Percentiles rank a stretch among this genome's conserved stretches.
Conservation (phyloP, 2,113 vertebrate genomes). For the Aspidoscelis tigris region DNA sequence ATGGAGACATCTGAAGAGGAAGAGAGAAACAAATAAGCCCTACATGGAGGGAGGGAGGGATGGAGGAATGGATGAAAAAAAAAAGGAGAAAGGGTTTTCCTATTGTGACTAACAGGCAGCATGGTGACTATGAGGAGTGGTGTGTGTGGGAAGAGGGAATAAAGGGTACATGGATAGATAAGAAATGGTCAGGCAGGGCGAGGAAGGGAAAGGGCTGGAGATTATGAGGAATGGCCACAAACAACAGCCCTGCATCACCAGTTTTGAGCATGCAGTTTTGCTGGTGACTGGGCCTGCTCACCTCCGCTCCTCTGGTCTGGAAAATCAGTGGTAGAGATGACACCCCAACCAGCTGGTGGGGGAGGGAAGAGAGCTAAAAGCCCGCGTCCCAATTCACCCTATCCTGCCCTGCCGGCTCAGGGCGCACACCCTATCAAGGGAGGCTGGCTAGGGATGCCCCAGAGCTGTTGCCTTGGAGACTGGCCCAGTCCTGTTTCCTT, state of each 20-base stretch:
- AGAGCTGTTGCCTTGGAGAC: conserved; percentile 35
- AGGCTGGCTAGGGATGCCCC: conserved; percentile 24
- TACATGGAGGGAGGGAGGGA: not conserved
- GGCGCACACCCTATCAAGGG: conserved; percentile 17
- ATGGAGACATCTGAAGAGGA: conserved; percentile 28
- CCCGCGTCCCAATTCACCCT: not conserved
- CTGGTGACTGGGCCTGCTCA: conserved; percentile 26
- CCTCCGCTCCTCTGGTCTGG: conserved; percentile 24
- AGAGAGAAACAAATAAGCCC: not conserved
- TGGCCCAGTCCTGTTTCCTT: conserved; percentile 24
- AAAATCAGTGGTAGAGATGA: conserved; percentile 5
- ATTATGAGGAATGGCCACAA: not conserved
- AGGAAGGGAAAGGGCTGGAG: not conserved
- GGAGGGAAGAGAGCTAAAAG: not conserved
- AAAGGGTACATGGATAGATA: not conserved
- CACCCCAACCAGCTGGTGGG: not conserved
- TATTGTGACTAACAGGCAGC: not conserved
- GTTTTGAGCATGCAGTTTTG: conserved; percentile 23
- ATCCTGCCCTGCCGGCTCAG: not conserved
- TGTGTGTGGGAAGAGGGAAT: not conserved
- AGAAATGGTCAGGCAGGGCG: not conserved
- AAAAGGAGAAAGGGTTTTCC: not conserved
- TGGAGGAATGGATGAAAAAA: not conserved
- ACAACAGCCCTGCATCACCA: conserved; percentile 30
- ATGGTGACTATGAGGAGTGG: not conserved